Conservation (phyloP, 53 echinoderm and acorn worm genomes). For the Zoroaster sp. region DNA sequence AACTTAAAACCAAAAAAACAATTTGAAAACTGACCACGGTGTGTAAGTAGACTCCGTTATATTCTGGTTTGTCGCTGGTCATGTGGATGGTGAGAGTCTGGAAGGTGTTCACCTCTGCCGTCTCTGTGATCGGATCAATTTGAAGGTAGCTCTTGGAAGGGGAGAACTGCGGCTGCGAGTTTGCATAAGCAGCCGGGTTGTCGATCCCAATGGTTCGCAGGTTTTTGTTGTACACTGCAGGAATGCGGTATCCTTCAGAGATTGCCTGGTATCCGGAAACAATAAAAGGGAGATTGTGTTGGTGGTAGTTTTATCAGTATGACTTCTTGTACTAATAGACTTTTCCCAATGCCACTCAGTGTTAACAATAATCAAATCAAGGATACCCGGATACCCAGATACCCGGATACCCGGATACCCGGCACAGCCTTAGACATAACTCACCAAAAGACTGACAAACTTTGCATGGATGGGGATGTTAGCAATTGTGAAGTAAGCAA, state of each 20-base stretch:
- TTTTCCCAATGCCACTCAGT: too few species aligned
- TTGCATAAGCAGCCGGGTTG: neutral
- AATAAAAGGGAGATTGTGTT: neutral
- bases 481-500: conserved; percentile 21
- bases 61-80: conserved; percentile 25
- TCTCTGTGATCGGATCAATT: conserved; percentile 49
- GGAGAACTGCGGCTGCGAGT: conserved; percentile 33
- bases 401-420: neutral
- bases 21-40: conserved; percentile 32
- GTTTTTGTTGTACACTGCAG: neutral
- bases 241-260: neutral
- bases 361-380: too few species aligned
- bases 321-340: too few species aligned
- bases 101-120: conserved; percentile 21
- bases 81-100: conserved; percentile 43
- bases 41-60: conserved; percentile 37
- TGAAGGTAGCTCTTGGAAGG: conserved; percentile 65
- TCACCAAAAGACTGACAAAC: neutral
- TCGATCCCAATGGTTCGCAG: neutral
- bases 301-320: neutral
- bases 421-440: neutral
- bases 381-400: neutral
- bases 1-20: too few species aligned
- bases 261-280: neutral
- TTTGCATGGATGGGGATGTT: neutral